Evolutionary conservation across 1,140 invertebrate genomes (phyloP), one percentile per base, ranked within the genome.

Genomic region (Caenorhabditis brenneri): DNA sequence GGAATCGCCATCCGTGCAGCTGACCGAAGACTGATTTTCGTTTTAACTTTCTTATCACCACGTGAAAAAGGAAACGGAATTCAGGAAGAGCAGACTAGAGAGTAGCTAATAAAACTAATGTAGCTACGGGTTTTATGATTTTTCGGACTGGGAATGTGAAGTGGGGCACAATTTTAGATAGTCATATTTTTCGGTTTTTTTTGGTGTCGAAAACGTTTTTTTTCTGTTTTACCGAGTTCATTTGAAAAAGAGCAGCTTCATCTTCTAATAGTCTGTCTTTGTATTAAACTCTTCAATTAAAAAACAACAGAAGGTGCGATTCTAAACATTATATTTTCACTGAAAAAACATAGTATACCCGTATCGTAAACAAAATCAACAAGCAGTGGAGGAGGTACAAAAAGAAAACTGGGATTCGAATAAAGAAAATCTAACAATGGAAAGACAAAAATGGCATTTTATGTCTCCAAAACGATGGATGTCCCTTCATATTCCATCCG

Each of bases 401-500:
- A 15, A 74, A 24, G 12, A 22, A 16, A 36, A 51, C 48, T n/a
- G n/a, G n/a, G n/a, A 36, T 65, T 16, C 46, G 12, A 51, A 74
- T 16, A 19, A n/a, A 46, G 9, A 80, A 27, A 55, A 51, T 80
- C 29, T 85, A 86, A 69, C 85, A 86, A 46, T 74, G 31, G 39
- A 90, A 90, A 16, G 90, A 81, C 48, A 90, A 85, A 84, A 86
- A 90, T 27, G 89, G 80, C 89, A 91, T 89, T 85, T 81, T 81
- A 36, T 91, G 87, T 16, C 74, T 55, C 89, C 89, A 90, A 29
- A 87, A 79, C 0, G 88, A 82, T 4, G 89, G 90, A 84, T 91
- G 88, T 19, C 90, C 89, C 29, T 85, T 74, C 89, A 90, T 91
- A 81, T 88, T 84, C 89, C 89, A 90, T 22, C 89, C 89, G 16